Evolutionary conservation across 2,888 invertebrate species (phyloP).

Genomic region (Drosophila vallismaia): DNA sequence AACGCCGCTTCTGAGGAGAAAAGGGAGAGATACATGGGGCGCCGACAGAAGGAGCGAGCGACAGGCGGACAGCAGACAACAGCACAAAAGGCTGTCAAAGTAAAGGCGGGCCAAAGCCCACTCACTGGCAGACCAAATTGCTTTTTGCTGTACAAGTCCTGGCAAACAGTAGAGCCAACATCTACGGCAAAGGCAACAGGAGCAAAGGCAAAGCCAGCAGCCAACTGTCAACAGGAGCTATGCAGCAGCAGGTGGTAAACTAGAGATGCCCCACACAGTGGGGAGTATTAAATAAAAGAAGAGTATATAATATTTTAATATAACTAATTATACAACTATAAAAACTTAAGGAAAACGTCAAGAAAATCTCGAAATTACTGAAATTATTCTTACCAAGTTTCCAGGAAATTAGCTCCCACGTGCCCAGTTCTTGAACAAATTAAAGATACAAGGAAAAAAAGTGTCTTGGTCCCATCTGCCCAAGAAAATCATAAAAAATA

Average conservation of each 20-base stretch:
- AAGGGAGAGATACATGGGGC: not conserved
- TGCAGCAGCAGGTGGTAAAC: slow-evolving; percentile 47
- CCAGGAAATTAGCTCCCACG: slow-evolving; percentile 3
- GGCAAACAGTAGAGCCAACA: slow-evolving; percentile 25
- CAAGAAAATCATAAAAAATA: slow-evolving; percentile 27
- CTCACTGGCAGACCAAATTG: slow-evolving; percentile 61
- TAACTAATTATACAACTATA: no score
- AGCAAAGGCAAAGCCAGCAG: slow-evolving; percentile 34
- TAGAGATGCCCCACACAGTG: slow-evolving; percentile 39
- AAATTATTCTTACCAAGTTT: not conserved
- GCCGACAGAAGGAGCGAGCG: slow-evolving; percentile 1
- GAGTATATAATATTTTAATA: not conserved
- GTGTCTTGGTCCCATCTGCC: not conserved
- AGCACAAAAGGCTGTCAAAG: slow-evolving; percentile 43
- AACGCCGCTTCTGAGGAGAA: slow-evolving; percentile 54
- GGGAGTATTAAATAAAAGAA: slow-evolving; percentile 14
- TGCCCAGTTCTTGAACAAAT: slow-evolving; percentile 10
- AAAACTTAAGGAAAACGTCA: not conserved
- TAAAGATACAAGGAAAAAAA: not conserved
- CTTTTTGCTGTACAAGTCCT: slow-evolving; percentile 64
- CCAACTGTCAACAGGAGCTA: slow-evolving; percentile 26
- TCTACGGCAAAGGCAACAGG: slow-evolving; percentile 32
- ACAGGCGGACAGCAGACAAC: slow-evolving; percentile 38
- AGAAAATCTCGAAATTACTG: not conserved
- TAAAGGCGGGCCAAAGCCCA: slow-evolving; percentile 27